Base-by-base conservation (phyloP, 2,797 vertebrate genomes). In the Hyperoplus immaculatus region DNA sequence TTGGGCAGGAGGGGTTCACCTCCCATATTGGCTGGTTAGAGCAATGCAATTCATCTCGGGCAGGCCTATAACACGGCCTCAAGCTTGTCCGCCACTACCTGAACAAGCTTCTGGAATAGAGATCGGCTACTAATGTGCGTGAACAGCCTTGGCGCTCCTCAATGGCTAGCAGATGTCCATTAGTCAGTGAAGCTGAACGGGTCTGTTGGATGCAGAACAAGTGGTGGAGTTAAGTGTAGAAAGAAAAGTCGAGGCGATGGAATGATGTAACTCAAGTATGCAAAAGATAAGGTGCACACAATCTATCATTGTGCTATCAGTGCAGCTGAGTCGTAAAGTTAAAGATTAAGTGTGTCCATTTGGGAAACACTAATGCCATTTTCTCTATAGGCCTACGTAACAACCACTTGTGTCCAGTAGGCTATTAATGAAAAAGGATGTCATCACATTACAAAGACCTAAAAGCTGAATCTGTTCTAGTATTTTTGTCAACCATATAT, bases 81-180 rank as follows among this genome's bases (percentile, higher is more conserved):
- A 73, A 81, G 91, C 83, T 65, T 84, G 62, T 82, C 81, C 5
- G 63, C 83, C 76, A 59, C 86, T 89, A 89, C 81, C 86, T 85
- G 87, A 74, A 86, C 83, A 80, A 85, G 89, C 85, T 83, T 78
- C 89, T 90, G 88, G 87, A 93, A 90, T 75, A 84, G 83, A 86
- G 87, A 92, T 89, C 86, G 82, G 81, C 84, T 57, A 80, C 81
- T 93, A 90, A 93, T 93, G 87, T 59, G 89, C 75, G 91, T 75
- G 83, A 88, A 84, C 87, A 71, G 90, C 78, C 87, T 87, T 82
- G 88, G 87, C 84, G 61, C 82, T 81, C 51, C 81, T 86, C 85
- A 81, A 77, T 78, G 87, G 89, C 72, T 58, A 88, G 87, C 88
- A 92, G 89, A 91, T 91, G 91, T 85, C 90, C 87, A 93, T 94